These are phyloP conservation scores for Platycheirus rosarum DNA, from an alignment of 2,888 invertebrate species.

Conservation along the genomic window DNA sequence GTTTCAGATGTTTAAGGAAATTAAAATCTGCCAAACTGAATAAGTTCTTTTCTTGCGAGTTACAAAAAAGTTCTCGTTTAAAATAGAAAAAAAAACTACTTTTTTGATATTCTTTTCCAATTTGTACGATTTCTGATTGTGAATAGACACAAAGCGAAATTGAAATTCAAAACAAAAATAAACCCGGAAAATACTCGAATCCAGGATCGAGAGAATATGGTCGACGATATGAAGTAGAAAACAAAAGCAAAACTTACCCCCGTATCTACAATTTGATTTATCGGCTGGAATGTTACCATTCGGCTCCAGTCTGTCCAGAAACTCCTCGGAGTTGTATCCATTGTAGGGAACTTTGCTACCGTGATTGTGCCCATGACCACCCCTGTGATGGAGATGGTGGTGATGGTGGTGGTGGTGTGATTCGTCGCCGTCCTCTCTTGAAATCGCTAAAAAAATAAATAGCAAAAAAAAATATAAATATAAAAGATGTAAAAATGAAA, in stretches of 20 bases:
- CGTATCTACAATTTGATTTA: constrained; percentile 89
- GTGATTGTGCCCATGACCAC: constrained; percentile 83
- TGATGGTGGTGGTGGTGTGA: constrained; percentile 84
- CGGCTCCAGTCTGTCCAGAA: constrained; percentile 95
- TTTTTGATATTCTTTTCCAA: constrained; percentile 58
- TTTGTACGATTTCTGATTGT: constrained; percentile 68
- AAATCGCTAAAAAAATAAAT: constrained; percentile 89
- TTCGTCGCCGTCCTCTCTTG: constrained; percentile 94
- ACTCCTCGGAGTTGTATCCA: constrained; percentile 95
- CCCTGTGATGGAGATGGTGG: constrained; percentile 85
- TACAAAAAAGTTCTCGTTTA: no score
- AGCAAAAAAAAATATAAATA: constrained; percentile 70
- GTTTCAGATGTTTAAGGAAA: constrained; percentile 45
- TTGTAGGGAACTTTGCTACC: constrained; percentile 93
- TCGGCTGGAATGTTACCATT: constrained; percentile 96
- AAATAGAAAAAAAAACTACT: constrained; percentile 6
- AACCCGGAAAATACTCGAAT: neutral
- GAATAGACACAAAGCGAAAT: constrained; percentile 32
- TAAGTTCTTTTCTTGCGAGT: constrained; percentile 14
- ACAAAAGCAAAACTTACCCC: constrained; percentile 82
- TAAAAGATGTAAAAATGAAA: constrained; percentile 45
- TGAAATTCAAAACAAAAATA: constrained; percentile 36
- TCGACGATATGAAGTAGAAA: neutral
- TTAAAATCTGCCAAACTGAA: constrained; percentile 61
- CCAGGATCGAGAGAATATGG: neutral